Conservation (phyloP, 2,888 invertebrate species). For the Drosophila affinis region DNA sequence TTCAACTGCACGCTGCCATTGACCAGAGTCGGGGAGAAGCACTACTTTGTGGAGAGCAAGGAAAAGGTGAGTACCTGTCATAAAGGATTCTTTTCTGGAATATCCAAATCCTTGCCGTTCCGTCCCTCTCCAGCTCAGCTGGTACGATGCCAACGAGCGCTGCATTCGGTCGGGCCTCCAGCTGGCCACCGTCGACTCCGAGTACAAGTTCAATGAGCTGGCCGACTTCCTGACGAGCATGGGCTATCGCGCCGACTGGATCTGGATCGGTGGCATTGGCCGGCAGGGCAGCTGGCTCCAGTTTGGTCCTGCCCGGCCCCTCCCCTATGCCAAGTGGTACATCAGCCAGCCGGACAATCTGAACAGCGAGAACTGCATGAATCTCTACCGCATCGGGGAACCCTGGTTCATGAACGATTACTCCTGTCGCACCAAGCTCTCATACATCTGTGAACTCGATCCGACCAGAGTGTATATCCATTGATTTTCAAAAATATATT, state of each 20-base stretch:
- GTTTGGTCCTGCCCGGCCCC: constrained; percentile 1
- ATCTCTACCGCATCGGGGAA: constrained; percentile 7
- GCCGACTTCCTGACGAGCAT: not conserved
- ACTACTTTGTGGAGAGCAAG: constrained; percentile 21
- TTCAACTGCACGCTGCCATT: constrained; percentile 12
- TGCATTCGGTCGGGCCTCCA: constrained; percentile 18
- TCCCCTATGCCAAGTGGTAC: constrained; percentile 16
- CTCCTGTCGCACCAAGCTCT: not conserved
- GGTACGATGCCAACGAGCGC: constrained; percentile 19
- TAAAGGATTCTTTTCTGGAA: not conserved
- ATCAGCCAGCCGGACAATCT: constrained; percentile 9
- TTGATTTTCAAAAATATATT: not conserved
- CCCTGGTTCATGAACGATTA: constrained; percentile 17
- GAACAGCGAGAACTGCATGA: constrained; percentile 23
- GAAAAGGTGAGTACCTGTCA: not conserved
- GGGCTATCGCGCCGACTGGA: constrained; percentile 8
- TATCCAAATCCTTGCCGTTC: not conserved
- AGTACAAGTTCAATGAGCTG: constrained; percentile 9
- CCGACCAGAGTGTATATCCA: not conserved
- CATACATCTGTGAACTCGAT: constrained; percentile 4
- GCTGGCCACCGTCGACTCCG: constrained; percentile 17
- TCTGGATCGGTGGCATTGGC: constrained; percentile 3
- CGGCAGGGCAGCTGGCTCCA: constrained; percentile 16
- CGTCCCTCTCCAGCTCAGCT: not conserved
- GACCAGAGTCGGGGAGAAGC: constrained; percentile 5